Evolutionary conservation across 2,888 invertebrate species (phyloP), one percentile per base, ranked within the genome.

Genomic region (Crematogaster levior): DNA sequence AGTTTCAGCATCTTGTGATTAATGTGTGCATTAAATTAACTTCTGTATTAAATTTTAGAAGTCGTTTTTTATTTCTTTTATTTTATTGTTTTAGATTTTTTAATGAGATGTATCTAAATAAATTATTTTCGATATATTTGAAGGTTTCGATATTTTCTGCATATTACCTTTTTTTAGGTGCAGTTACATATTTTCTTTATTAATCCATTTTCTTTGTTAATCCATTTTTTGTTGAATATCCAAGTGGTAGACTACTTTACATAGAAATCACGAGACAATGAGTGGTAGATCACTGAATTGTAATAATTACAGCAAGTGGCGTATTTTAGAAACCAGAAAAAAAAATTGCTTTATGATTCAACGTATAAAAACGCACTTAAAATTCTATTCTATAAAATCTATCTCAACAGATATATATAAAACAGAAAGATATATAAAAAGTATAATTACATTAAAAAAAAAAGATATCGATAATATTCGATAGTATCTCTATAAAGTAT

Each of bases 381-480:
- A 7, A 18, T 30, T 58, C 6, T 30, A 60, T n/a, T 60, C 10
- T 10, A 1, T 10, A 60, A n/a, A 34, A 34, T 60, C 10, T 34
- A 34, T 34, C 10, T 60, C n/a, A n/a, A 34, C 5, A 46, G 18
- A 46, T 46, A 46, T 46, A 2, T 60, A n/a, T n/a, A n/a, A n/a
- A n/a, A n/a, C n/a, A n/a, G n/a, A 1, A n/a, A 34, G n/a, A 60
- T 60, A n/a, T 21, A 60, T 60, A 60, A 60, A 34, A 60, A 60
- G 10, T 53, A 12, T 24, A 5, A 5, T 60, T 12, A 34, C 18
- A 21, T 34, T 34, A n/a, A n/a, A n/a, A 60, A 34, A 4, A n/a
- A 34, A 30, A 60, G n/a, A 34, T n/a, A 60, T 10, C 10, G n/a
- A 58, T 30, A 30, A 56, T n/a, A 2, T 56, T n/a, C n/a, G n/a